phyloP scores from a whole-genome alignment of 2,113 vertebrate species.

The Nannospalax galili region DNA sequence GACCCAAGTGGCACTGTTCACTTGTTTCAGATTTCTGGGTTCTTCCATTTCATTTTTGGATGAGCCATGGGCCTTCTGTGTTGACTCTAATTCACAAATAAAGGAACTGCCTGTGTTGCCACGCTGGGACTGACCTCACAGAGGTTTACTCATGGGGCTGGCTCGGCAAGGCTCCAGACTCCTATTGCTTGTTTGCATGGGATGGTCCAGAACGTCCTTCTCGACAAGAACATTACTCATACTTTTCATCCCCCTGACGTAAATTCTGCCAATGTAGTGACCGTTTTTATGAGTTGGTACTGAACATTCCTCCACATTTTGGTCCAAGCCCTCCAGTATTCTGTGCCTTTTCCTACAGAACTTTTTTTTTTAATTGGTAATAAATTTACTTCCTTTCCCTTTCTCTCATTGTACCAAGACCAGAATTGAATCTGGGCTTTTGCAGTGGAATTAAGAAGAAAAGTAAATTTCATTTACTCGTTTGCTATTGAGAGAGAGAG shows the following conservation, averaged over 20 bases:
- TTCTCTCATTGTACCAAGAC: slow-evolving; percentile 31
- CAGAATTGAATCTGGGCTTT: slow-evolving; percentile 48
- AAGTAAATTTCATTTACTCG: slow-evolving; percentile 30
- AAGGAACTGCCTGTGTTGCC: slow-evolving; percentile 41
- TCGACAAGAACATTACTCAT: slow-evolving; percentile 13
- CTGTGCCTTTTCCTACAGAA: background rate
- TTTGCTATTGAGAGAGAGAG: background rate
- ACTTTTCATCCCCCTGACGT: background rate
- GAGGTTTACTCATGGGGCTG: background rate
- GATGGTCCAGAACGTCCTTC: slow-evolving; percentile 25
- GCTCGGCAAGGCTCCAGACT: slow-evolving; percentile 34
- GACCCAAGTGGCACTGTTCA: background rate
- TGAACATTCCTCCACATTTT: background rate
- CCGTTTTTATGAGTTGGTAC: background rate
- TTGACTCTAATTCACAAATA: slow-evolving; percentile 4
- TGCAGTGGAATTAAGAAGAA: slow-evolving; percentile 10
- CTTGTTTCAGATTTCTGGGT: background rate
- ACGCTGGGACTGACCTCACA: slow-evolving; percentile 18
- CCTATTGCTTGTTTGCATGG: slow-evolving; percentile 39
- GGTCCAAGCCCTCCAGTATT: background rate
- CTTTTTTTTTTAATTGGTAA: background rate
- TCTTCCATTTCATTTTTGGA: background rate
- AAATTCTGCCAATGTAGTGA: slow-evolving; percentile 21
- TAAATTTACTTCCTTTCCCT: background rate
- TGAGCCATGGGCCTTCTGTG: background rate